Evolutionary conservation across 2,113 vertebrate species (phyloP).

Genomic region (Lamprologus speciosus): DNA sequence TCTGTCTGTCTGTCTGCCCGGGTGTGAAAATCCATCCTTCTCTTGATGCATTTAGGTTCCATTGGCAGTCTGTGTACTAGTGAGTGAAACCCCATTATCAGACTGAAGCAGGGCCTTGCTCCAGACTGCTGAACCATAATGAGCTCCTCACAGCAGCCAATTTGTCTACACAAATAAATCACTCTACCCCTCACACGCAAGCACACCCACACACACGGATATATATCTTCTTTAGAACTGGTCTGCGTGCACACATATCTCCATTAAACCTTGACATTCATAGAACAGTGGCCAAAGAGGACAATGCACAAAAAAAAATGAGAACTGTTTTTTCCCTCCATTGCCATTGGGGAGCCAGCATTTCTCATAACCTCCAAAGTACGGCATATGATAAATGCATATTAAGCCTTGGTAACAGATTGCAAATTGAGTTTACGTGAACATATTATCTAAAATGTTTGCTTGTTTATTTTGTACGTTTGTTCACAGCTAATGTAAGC

Average conservation of each 20-base stretch:
- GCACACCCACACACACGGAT: background rate
- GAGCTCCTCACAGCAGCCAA: conserved; percentile 64
- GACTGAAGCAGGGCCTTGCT: conserved; percentile 49
- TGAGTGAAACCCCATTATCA: conserved; percentile 69
- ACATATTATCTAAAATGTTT: background rate
- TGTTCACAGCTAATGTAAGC: background rate
- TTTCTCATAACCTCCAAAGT: background rate
- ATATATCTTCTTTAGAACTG: conserved; percentile 37
- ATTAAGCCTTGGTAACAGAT: background rate
- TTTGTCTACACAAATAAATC: conserved; percentile 70
- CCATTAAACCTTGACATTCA: conserved; percentile 37
- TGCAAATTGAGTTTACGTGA: background rate
- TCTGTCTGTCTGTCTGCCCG: background rate
- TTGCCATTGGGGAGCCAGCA: background rate
- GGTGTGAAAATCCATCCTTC: conserved; percentile 24
- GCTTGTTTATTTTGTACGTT: background rate
- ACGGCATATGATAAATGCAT: background rate
- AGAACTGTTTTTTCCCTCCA: background rate
- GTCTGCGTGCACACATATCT: conserved; percentile 20
- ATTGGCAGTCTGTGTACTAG: conserved; percentile 47
- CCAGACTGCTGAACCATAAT: conserved; percentile 65
- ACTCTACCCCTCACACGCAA: conserved; percentile 4
- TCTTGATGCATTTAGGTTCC: conserved; percentile 46
- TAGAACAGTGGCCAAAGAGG: background rate
- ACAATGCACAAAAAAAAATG: conserved; percentile 1